Evolutionary conservation across 2,888 invertebrate genomes (phyloP).

Genomic region (Teleiodes luculella): DNA sequence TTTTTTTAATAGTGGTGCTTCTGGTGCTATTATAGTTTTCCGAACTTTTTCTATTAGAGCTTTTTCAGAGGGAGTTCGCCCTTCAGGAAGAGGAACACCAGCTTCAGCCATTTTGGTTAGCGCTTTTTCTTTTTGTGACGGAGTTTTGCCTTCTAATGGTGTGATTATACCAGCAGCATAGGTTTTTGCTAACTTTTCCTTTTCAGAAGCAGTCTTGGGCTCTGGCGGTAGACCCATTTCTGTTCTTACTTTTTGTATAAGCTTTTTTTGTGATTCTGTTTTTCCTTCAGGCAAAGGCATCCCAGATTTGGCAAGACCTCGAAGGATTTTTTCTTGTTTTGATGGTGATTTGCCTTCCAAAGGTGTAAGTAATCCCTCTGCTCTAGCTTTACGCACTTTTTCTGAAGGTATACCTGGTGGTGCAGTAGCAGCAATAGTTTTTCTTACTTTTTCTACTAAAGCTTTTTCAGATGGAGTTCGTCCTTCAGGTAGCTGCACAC

Average conservation of each 20-base stretch:
- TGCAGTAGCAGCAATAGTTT: not conserved
- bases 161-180: constrained; percentile 27
- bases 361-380: constrained; percentile 32
- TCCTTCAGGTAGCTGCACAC: constrained; percentile 38
- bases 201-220: constrained; percentile 27
- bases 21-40: too few species aligned
- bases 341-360: constrained; percentile 32
- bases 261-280: constrained; percentile 41
- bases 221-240: constrained; percentile 31
- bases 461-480: constrained; percentile 41
- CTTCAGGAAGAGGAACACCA: constrained; percentile 34
- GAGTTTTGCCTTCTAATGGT: constrained; percentile 36
- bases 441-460: not conserved
- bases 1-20: too few species aligned
- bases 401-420: constrained; percentile 15
- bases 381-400: constrained; percentile 25
- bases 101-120: constrained; percentile 24
- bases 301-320: not conserved
- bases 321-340: constrained; percentile 31
- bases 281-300: constrained; percentile 33
- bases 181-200: constrained; percentile 23
- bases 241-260: constrained; percentile 25
- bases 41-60: constrained; percentile 23
- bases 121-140: constrained; percentile 19
- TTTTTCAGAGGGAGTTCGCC: constrained; percentile 33